Evolutionary conservation across 2,113 vertebrate genomes (phyloP), one percentile per base, ranked within the genome.

Genomic region (Megatriorchis doriae): DNA sequence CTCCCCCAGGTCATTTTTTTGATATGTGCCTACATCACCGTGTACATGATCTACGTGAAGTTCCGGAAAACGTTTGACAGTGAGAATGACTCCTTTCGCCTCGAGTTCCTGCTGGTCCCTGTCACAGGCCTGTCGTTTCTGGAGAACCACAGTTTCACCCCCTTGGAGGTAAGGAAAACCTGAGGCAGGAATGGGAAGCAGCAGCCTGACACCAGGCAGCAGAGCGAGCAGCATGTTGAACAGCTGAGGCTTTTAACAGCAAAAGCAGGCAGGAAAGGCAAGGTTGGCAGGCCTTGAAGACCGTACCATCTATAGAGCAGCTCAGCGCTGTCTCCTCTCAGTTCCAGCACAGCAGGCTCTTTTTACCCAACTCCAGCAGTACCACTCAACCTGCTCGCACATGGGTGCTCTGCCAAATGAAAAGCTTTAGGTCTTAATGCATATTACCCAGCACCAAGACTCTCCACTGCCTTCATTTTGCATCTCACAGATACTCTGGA

Each of bases 21-120:
- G 97, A 71, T 98, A 50, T 98, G 99, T 75, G 98, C 99, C 84
- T 99, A 99, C 1, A 31, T 98, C 56, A 99, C 99, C 0, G 98
- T 99, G 45, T 99, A 99, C 80, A 98, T 99, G 98, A 99, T 99
- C 98, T 99, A 99, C 11, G 95, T 98, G 92, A 99, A 98, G 94
- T 99, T 99, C 96, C 98, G 96, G 77, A 99, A 98, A 79, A 98
- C 98, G 0, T 99, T 98, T 16, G 97, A 99, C 95, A 98, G 98
- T 0, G 99, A 99, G 88, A 99, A 99, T 0, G 99, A 99, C 96
- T 98, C 99, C 0, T 99, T 99, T 79, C 98, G 99, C 1, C 97
- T 99, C 6, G 99, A 99, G 97, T 99, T 99, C 93, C 98, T 99
- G 79, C 93, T 99, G 97, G 98, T 99, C 48, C 99, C 99, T 0